Conservation (phyloP, 2,113 vertebrate species). For the Proterorhinus semilunaris region DNA sequence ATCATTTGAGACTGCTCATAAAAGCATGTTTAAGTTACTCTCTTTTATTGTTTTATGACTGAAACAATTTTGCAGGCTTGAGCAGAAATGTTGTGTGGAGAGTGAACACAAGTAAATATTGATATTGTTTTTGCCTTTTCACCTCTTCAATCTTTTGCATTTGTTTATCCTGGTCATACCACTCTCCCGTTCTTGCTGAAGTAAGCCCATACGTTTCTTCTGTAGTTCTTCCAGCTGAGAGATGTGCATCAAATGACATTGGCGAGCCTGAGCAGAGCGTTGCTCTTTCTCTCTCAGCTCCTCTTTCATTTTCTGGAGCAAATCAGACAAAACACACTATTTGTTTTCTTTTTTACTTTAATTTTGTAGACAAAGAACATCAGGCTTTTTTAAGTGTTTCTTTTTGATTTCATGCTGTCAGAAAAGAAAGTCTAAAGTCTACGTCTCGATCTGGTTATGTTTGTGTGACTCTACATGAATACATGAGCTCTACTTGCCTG, state of each 20-base stretch:
- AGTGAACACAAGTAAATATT: too few species aligned
- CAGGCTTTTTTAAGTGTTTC: too few species aligned
- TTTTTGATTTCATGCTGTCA: too few species aligned
- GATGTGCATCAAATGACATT: constrained; percentile 31
- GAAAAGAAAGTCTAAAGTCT: too few species aligned
- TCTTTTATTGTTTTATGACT: too few species aligned
- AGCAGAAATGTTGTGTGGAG: too few species aligned
- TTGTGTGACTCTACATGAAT: not conserved
- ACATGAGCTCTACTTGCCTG: constrained; percentile 45
- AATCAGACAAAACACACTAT: not conserved
- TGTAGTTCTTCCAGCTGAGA: constrained; percentile 27
- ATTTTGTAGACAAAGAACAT: not conserved
- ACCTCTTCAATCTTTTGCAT: not conserved
- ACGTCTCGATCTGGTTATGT: too few species aligned
- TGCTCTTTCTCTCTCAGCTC: constrained; percentile 39
- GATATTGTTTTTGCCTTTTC: not conserved
- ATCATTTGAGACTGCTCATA: too few species aligned
- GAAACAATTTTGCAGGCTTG: too few species aligned
- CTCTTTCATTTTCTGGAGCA: constrained; percentile 15
- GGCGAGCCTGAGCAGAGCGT: constrained; percentile 22
- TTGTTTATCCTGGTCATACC: constrained; percentile 1
- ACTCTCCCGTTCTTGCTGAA: constrained; percentile 39
- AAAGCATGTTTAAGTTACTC: too few species aligned
- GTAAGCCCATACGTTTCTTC: accelerated
- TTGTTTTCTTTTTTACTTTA: not conserved